phyloP scores from a whole-genome alignment of 1,140 invertebrate species.

The Lordiphosa collinella region DNA sequence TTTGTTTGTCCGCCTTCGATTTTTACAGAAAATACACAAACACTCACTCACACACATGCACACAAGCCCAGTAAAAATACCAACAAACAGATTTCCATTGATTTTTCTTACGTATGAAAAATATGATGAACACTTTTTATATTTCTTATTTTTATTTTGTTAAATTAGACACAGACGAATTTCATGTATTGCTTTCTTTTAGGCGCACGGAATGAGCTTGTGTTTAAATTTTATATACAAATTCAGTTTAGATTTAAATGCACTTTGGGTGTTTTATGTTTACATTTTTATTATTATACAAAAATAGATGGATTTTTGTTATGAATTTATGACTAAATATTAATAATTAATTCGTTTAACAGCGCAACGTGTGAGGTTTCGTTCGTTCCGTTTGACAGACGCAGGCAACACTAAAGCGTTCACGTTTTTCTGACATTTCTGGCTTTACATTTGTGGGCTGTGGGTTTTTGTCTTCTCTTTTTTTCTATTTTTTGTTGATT shows the following conservation, averaged over 20 bases:
- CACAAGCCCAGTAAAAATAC: constrained; percentile 11
- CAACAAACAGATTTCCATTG: constrained; percentile 44
- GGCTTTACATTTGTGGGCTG: constrained; percentile 27
- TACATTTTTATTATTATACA: constrained; percentile 35
- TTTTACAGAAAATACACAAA: constrained; percentile 48
- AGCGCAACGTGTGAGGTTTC: constrained; percentile 15
- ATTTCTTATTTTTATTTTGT: constrained; percentile 10
- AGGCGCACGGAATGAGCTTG: constrained; percentile 18
- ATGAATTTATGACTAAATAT: constrained; percentile 22
- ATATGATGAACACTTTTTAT: constrained; percentile 40
- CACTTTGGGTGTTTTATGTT: constrained; percentile 52
- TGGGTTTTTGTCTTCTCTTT: constrained; percentile 23
- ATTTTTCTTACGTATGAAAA: constrained; percentile 57
- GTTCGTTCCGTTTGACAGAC: constrained; percentile 57
- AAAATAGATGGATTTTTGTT: constrained; percentile 41
- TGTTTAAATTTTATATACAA: constrained; percentile 5
- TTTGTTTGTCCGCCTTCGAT: constrained; percentile 74
- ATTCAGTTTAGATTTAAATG: constrained; percentile 42
- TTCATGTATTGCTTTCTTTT: constrained; percentile 36
- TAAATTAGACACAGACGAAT: neutral
- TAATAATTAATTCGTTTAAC: constrained; percentile 18
- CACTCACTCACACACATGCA: constrained; percentile 8
- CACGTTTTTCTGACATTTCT: constrained; percentile 18
- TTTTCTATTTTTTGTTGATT: neutral
- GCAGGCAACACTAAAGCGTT: constrained; percentile 23